phyloP scores from a whole-genome alignment of 1,140 invertebrate species.

The Pseudomyrmex cubaensis region DNA sequence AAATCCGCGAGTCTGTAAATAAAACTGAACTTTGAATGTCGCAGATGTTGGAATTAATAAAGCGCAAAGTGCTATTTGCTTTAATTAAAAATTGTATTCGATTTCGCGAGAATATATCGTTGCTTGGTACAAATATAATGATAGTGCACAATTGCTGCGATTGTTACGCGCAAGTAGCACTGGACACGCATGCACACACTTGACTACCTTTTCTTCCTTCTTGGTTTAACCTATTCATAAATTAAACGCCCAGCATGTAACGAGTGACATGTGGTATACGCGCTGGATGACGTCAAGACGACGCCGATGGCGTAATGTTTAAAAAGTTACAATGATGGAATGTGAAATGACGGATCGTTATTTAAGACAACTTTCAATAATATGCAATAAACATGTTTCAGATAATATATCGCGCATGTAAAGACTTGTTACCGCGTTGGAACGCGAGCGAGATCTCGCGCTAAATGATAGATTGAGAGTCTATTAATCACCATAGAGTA shows the following conservation, averaged over 20 bases:
- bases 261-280: not conserved
- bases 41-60: constrained; percentile 3
- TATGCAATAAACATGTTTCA: not conserved
- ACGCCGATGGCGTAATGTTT: not conserved
- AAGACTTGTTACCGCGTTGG: not conserved
- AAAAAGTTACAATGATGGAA: constrained; percentile 19
- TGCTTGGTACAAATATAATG: not conserved
- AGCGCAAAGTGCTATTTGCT: not conserved
- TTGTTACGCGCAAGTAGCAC: too few species aligned
- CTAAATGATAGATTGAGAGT: constrained; percentile 20
- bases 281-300: constrained; percentile 17
- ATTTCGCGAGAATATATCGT: not conserved
- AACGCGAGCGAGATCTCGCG: constrained; percentile 28
- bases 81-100: not conserved
- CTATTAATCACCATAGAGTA: constrained; percentile 21
- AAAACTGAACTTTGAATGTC: constrained; percentile 3
- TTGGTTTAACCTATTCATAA: not conserved
- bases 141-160: not conserved
- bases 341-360: constrained; percentile 2
- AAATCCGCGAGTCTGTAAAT: not conserved
- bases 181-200: not conserved
- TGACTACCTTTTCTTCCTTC: not conserved
- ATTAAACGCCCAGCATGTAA: constrained; percentile 10
- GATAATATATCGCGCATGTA: not conserved
- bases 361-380: constrained; percentile 23